phyloP scores from a whole-genome alignment of 1,140 invertebrate genomes.

The Nephotettix cincticeps region DNA sequence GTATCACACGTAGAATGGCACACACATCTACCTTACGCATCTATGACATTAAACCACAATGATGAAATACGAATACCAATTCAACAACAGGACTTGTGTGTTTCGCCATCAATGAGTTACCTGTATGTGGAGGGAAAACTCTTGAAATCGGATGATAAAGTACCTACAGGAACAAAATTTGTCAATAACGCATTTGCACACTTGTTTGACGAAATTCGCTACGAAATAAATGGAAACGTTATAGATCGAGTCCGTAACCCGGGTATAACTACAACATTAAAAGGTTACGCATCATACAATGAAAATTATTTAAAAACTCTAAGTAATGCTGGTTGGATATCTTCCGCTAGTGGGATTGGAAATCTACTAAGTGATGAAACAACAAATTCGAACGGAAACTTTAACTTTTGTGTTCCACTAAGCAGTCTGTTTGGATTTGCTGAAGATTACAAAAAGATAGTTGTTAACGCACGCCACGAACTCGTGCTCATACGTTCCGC shows the following conservation, averaged over 20 bases:
- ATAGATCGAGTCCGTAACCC: neutral
- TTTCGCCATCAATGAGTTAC: too few relatives aligned
- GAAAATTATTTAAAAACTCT: neutral
- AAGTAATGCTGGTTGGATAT: neutral
- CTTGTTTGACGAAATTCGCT: neutral
- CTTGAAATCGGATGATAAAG: too few relatives aligned
- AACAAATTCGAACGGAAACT: too few relatives aligned
- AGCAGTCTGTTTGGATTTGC: neutral
- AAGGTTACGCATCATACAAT: neutral
- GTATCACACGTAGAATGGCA: too few relatives aligned
- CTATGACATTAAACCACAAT: too few relatives aligned
- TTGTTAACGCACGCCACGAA: neutral
- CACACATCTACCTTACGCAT: too few relatives aligned
- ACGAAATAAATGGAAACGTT: too few relatives aligned
- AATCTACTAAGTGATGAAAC: neutral
- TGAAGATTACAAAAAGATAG: too few relatives aligned
- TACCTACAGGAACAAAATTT: too few relatives aligned
- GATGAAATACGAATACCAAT: too few relatives aligned
- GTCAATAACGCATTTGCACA: neutral
- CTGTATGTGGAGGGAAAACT: too few relatives aligned
- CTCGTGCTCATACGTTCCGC: neutral
- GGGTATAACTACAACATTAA: neutral
- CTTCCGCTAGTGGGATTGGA: neutral
- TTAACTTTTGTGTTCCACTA: neutral
- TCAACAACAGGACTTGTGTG: too few relatives aligned